Percentiles rank a stretch among this genome's conserved stretches.
phyloP scores from a whole-genome alignment of 2,797 vertebrate genomes.

The Cygnus olor region DNA sequence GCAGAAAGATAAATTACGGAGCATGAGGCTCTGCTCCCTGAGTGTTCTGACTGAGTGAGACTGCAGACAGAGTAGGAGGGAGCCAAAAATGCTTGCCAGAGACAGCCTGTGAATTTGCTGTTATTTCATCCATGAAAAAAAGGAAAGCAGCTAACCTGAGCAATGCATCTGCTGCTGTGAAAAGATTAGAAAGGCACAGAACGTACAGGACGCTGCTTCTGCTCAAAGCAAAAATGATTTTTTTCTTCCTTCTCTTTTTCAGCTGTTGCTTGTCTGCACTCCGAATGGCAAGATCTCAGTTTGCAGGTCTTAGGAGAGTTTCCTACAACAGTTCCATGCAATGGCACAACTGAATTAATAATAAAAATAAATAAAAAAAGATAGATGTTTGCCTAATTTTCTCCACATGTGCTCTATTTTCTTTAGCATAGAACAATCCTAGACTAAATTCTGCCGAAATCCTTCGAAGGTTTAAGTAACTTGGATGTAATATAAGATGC shows the following conservation, averaged over 20 bases:
- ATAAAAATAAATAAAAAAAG: constrained; percentile 4
- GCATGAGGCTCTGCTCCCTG: constrained; percentile 42
- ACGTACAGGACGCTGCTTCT: neutral
- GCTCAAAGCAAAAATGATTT: neutral
- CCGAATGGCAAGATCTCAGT: constrained; percentile 9
- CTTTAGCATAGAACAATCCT: constrained; percentile 48
- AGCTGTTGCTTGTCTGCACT: constrained; percentile 42
- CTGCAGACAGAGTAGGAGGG: constrained; percentile 63
- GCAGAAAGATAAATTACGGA: constrained; percentile 53
- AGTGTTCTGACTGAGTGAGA: constrained; percentile 57
- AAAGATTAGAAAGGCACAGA: constrained; percentile 17
- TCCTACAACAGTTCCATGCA: constrained; percentile 44
- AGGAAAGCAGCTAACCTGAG: constrained; percentile 60
- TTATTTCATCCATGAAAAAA: constrained; percentile 47
- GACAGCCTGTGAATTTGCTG: constrained; percentile 34
- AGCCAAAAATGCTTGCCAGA: constrained; percentile 64
- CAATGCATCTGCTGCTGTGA: neutral
- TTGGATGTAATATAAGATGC: constrained; percentile 70
- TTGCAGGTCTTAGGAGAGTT: constrained; percentile 46
- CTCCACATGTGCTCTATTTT: constrained; percentile 65
- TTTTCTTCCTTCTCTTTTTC: constrained; percentile 33
- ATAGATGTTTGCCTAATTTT: constrained; percentile 57
- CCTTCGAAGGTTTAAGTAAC: constrained; percentile 59
- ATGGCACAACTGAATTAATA: constrained; percentile 33
- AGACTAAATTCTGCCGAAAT: constrained; percentile 52